phyloP scores from a whole-genome alignment of 2,797 vertebrate species.

The Sebastes cheni region DNA sequence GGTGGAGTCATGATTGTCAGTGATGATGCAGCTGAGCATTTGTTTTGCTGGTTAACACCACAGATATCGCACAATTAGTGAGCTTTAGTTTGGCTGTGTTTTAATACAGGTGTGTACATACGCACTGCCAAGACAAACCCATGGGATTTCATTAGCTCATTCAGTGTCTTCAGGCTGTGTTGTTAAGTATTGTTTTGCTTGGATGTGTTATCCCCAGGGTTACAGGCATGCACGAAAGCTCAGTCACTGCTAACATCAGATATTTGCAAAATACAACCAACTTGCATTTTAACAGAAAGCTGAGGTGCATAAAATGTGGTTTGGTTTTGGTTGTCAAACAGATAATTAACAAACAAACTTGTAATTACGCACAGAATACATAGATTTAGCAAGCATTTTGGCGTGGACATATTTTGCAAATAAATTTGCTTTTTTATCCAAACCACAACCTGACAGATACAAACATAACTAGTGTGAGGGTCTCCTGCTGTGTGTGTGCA shows the following conservation, averaged over 20 bases:
- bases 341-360: not conserved
- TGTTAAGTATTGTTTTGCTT: slow-evolving; percentile 32
- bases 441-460: not conserved
- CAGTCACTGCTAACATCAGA: not conserved
- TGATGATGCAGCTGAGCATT: not conserved
- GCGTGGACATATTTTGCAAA: not conserved
- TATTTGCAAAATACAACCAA: slow-evolving; percentile 2
- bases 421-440: not conserved
- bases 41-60: not conserved
- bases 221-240: not conserved
- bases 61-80: not conserved
- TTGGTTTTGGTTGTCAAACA: not conserved
- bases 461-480: not conserved
- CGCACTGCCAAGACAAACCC: not conserved
- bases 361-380: no score
- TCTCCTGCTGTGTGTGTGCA: no score
- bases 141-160: slow-evolving; percentile 52
- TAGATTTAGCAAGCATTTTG: no score
- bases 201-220: slow-evolving; percentile 16
- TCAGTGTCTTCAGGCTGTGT: slow-evolving; percentile 12
- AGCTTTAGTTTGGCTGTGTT: not conserved
- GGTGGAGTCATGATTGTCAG: not conserved
- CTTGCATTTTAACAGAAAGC: not conserved
- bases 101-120: not conserved
- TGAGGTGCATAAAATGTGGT: not conserved